Conservation (phyloP, 2,113 vertebrate species). For the Camelus bactrianus region DNA sequence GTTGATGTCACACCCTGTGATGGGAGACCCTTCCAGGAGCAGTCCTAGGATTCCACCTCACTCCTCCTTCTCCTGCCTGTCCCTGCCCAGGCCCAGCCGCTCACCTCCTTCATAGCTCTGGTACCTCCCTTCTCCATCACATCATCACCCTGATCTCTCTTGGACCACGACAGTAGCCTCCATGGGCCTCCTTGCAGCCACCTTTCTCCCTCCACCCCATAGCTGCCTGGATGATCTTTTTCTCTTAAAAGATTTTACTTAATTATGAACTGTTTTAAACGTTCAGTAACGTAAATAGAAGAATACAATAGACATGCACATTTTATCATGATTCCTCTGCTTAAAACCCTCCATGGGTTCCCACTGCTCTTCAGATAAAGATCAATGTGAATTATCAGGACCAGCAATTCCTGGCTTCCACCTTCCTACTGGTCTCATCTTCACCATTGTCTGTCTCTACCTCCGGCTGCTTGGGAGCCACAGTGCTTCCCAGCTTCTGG, state of each 20-base stretch:
- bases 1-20: rapidly evolving
- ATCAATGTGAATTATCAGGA: rapidly evolving
- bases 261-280: not conserved
- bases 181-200: rapidly evolving
- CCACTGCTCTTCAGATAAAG: not conserved
- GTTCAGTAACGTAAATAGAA: not conserved
- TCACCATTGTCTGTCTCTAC: not conserved
- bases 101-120: not conserved
- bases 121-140: not conserved
- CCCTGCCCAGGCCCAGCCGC: not conserved
- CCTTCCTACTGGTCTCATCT: not conserved
- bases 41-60: not conserved
- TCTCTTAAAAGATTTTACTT: not conserved
- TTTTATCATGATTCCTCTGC: not conserved
- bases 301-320: not conserved
- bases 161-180: rapidly evolving
- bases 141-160: not conserved
- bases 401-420: too few relatives aligned
- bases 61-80: not conserved
- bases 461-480: not conserved
- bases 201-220: not conserved
- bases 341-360: not conserved
- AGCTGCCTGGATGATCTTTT: not conserved
- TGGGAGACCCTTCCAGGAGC: not conserved
- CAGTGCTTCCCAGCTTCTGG: not conserved